Evolutionary conservation across 2,888 invertebrate genomes (phyloP).

Genomic region (Apeira syringaria): DNA sequence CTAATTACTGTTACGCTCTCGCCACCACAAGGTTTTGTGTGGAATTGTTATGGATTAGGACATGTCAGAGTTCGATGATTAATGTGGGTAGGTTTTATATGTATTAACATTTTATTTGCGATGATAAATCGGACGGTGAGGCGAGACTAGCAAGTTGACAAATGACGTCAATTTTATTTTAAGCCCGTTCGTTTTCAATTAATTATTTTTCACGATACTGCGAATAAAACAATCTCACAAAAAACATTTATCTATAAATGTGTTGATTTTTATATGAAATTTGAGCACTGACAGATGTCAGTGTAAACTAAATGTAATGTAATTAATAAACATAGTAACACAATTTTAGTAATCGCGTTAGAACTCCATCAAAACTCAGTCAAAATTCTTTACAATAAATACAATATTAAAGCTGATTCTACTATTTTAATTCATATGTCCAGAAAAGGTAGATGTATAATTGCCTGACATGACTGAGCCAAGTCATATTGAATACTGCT

Average conservation of each 20-base stretch:
- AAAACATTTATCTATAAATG: no score
- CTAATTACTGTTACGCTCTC: conserved; percentile 18
- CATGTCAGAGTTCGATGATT: conserved; percentile 7
- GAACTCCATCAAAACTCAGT: not conserved
- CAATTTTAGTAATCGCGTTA: not conserved
- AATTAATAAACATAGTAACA: no score
- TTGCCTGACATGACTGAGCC: conserved; percentile 23
- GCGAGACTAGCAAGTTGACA: not conserved
- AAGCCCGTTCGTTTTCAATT: not conserved
- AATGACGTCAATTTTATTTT: not conserved
- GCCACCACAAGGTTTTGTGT: conserved; percentile 8
- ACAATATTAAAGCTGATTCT: conserved; percentile 1
- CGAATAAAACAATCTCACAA: no score
- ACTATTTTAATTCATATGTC: conserved; percentile 2
- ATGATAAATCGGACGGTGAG: not conserved
- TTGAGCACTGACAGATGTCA: no score
- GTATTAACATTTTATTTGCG: not conserved
- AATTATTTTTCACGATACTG: no score
- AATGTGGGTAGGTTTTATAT: not conserved
- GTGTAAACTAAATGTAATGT: no score
- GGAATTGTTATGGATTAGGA: conserved; percentile 9
- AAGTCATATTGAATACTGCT: conserved; percentile 27
- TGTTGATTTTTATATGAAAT: no score
- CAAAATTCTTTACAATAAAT: not conserved
- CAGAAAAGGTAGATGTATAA: conserved; percentile 14